Base-by-base conservation (phyloP, 1,140 invertebrate genomes). In the Drosophila azteca region DNA sequence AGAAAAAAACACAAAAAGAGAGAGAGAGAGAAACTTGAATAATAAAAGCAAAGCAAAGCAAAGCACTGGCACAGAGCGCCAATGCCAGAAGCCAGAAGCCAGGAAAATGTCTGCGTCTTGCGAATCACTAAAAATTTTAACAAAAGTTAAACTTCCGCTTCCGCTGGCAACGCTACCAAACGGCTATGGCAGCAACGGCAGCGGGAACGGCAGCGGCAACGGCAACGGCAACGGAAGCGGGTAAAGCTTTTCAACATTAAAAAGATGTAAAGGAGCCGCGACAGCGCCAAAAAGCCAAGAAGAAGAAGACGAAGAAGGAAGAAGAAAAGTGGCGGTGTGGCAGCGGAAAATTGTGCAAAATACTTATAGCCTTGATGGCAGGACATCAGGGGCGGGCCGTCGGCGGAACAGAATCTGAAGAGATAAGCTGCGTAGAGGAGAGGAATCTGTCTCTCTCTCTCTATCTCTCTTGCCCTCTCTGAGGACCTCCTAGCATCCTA, bases 161-260 rank as follows among this genome's bases (percentile, higher is more conserved):
- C 83, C 83, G 35, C 73, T 58, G 64, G 54, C 57, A 77, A 17
- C 17, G 17, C 51, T 63, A 29, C 8, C 7, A 39, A 39, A 39
- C 35, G 35, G 26, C 50, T 13, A 24, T 41, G 65, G 66, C 71
- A 66, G 41, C 83, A 79, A n/a, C n/a, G n/a, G n/a, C n/a, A n/a
- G n/a, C n/a, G n/a, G n/a, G n/a, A n/a, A n/a, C n/a, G n/a, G 83
- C 83, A 88, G 83, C 79, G 68, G 83, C 41, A 11, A 17, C 26
- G 39, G 57, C 43, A 15, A 15, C 49, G 65, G 66, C 72, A 71
- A 43, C 84, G 83, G 83, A 88, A 88, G 83, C 79, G 71, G 83
- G 83, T 79, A 88, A 88, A 89, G 83, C 84, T 89, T 87, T 88
- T 89, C 84, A 83, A 83, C 83, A 89, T 89, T 88, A 89, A 88